A percentile compares a stretch with the other conserved stretches of the same genome.
phyloP scores from a whole-genome alignment of 1,140 invertebrate species.

The Penaeus japonicus region DNA sequence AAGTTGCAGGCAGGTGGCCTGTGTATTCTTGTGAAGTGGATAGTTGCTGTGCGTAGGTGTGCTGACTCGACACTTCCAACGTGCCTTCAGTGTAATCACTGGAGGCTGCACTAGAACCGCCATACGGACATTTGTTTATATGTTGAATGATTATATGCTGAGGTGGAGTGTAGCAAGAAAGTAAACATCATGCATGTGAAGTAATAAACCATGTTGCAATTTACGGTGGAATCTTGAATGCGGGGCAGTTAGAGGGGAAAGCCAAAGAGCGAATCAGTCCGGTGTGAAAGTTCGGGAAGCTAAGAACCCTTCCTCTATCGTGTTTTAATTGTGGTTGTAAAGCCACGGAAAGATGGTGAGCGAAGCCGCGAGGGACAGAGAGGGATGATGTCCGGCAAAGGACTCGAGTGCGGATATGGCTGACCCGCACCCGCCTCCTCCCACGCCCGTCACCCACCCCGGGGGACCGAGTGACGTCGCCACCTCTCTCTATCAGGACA shows the following conservation, averaged over 20 bases:
- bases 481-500: neutral
- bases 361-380: neutral
- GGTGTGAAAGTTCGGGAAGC: neutral
- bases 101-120: too few relatives aligned
- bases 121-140: too few relatives aligned
- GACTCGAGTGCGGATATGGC: neutral
- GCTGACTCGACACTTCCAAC: too few relatives aligned
- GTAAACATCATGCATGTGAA: neutral
- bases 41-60: too few relatives aligned
- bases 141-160: too few relatives aligned
- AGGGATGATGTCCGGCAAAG: neutral
- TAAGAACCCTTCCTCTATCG: neutral
- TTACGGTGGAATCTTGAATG: neutral
- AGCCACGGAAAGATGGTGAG: neutral
- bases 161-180: too few relatives aligned
- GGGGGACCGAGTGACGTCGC: neutral
- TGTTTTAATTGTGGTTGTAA: neutral
- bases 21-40: too few relatives aligned
- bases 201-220: neutral
- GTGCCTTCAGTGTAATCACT: too few relatives aligned
- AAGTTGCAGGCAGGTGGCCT: too few relatives aligned
- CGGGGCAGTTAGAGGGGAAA: neutral
- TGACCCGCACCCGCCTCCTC: neutral
- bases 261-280: neutral
- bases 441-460: neutral